A percentile compares a stretch with the other conserved stretches of the same genome.
phyloP scores from a whole-genome alignment of 2,113 vertebrate genomes.

The Ciconia maguari region DNA sequence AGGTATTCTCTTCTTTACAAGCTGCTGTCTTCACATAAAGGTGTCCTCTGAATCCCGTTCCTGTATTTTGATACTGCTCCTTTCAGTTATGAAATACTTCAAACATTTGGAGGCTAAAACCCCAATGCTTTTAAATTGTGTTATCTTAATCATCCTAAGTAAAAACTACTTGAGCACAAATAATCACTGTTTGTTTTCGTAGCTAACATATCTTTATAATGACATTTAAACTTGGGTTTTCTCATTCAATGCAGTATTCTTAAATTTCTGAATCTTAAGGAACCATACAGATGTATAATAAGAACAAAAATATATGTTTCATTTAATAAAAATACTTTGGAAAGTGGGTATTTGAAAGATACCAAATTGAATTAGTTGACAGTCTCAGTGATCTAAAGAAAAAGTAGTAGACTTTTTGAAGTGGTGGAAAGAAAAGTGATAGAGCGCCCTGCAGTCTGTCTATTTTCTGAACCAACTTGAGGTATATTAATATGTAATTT shows the following conservation, averaged over 20 bases:
- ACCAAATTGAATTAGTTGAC: background rate
- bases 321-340: background rate
- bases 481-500: background rate
- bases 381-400: background rate
- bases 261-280: background rate
- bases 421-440: background rate
- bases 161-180: background rate
- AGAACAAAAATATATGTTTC: background rate
- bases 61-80: background rate
- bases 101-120: background rate
- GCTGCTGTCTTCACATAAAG: background rate
- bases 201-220: background rate
- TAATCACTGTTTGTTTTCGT: background rate
- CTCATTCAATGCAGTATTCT: background rate
- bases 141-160: background rate
- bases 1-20: background rate
- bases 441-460: background rate
- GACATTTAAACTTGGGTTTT: background rate
- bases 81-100: background rate
- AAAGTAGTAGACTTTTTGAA: background rate
- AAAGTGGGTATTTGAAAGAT: background rate
- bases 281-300: background rate
- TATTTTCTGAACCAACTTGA: background rate
- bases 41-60: background rate
- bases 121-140: background rate